Evolutionary conservation across 2,888 invertebrate genomes (phyloP).

Genomic region (Zygothrica quintamaculata): DNA sequence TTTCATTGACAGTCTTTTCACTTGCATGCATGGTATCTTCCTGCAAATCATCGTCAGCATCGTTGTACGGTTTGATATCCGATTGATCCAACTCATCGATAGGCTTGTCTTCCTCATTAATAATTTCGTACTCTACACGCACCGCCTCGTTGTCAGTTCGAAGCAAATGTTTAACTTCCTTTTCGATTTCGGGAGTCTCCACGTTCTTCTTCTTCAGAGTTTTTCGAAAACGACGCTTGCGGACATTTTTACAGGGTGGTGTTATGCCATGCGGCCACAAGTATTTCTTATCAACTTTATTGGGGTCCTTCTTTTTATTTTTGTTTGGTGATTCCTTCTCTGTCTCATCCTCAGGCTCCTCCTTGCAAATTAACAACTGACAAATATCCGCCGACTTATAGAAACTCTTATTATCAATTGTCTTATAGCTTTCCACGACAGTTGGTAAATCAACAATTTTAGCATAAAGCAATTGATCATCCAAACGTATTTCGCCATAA

Average conservation of each 20-base stretch:
- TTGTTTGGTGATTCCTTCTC: conserved; percentile 91
- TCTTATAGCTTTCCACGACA: conserved; percentile 96
- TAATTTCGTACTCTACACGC: conserved; percentile 94
- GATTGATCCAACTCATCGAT: conserved; percentile 63
- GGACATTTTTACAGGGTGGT: conserved; percentile 97
- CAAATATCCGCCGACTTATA: conserved; percentile 99
- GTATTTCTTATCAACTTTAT: conserved; percentile 94
- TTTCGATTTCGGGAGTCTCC: conserved; percentile 98
- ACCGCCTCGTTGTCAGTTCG: conserved; percentile 97
- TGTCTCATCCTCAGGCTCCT: conserved; percentile 91
- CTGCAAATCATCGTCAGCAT: conserved; percentile 78
- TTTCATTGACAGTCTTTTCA: conserved; percentile 70
- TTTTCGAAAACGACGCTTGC: conserved; percentile 96
- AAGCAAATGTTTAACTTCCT: conserved; percentile 96
- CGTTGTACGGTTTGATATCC: conserved; percentile 74
- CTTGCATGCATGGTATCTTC: conserved; percentile 78
- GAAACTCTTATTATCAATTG: conserved; percentile 97
- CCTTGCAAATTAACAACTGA: conserved; percentile 95
- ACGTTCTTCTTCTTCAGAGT: conserved; percentile 98
- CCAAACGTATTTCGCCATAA: conserved; percentile 94
- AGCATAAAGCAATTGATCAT: conserved; percentile 93
- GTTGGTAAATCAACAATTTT: conserved; percentile 97
- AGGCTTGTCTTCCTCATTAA: conserved; percentile 92
- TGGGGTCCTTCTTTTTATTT: conserved; percentile 93
- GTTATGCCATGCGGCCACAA: conserved; percentile 98